Evolutionary conservation across 2,797 vertebrate species (phyloP).

Genomic region (Lemur catta): DNA sequence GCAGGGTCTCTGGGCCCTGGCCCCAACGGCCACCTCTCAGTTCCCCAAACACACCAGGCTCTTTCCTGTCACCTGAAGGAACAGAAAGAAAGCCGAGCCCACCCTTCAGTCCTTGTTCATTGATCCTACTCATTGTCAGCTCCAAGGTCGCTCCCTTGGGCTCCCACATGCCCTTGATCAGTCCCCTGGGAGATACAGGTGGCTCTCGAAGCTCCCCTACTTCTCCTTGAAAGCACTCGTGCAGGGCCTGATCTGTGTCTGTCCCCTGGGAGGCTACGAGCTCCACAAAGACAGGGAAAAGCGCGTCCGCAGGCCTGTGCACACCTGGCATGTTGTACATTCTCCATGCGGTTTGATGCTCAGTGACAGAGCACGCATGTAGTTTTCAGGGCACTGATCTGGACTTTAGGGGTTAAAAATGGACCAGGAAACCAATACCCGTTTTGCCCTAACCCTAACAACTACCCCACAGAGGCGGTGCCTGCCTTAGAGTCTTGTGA

Average conservation of each 20-base stretch:
- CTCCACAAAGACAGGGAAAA: background rate
- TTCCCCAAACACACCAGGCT: background rate
- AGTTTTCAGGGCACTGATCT: background rate
- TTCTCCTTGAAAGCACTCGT: background rate
- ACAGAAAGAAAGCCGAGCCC: fast-evolving
- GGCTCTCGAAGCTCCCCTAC: background rate
- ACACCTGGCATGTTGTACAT: background rate
- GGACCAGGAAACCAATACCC: background rate
- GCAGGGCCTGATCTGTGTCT: background rate
- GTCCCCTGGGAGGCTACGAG: background rate
- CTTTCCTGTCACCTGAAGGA: background rate
- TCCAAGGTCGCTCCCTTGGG: background rate
- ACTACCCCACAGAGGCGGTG: background rate
- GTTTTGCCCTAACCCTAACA: background rate
- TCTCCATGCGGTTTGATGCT: background rate
- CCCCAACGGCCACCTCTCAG: background rate
- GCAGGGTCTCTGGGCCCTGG: background rate
- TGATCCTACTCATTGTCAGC: background rate
- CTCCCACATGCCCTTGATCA: fast-evolving
- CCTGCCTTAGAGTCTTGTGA: background rate
- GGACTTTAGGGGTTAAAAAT: background rate
- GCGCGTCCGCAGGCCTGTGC: fast-evolving
- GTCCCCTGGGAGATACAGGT: background rate
- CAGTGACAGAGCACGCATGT: fast-evolving
- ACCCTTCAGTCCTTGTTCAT: background rate